Conservation (phyloP, 2,888 invertebrate species). For the Cryptosula pallasiana region DNA sequence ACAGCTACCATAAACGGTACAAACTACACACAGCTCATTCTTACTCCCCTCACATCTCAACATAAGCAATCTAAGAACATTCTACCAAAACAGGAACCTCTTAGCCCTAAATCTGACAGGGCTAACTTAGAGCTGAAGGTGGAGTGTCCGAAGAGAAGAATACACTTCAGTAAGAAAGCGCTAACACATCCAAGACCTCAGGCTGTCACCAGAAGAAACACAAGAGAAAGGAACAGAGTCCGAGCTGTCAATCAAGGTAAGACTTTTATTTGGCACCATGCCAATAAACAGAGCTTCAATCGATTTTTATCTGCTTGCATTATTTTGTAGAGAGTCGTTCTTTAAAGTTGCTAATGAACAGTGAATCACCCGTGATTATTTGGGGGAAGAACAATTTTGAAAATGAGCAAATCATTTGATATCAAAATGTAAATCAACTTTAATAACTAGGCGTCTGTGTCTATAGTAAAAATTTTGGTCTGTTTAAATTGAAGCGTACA, state of each 20-base stretch:
- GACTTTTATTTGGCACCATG: no score
- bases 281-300: no score
- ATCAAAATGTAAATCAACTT: no score
- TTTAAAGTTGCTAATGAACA: not conserved
- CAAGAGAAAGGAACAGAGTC: slow-evolving; percentile 25
- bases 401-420: no score
- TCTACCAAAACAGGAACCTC: slow-evolving; percentile 17
- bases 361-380: not conserved
- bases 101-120: not conserved
- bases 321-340: no score
- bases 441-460: no score
- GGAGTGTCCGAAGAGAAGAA: not conserved
- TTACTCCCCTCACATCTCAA: not conserved
- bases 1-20: slow-evolving; percentile 14
- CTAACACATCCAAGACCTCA: slow-evolving; percentile 7
- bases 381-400: no score
- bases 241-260: slow-evolving; percentile 22
- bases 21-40: slow-evolving; percentile 19
- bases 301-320: no score
- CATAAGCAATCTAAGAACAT: slow-evolving; percentile 3
- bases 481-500: no score
- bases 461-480: no score
- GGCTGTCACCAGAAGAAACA: slow-evolving; percentile 24
- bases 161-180: slow-evolving; percentile 11
- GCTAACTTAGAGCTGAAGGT: not conserved